These are phyloP conservation scores for Sprattus sprattus DNA, from an alignment of 2,113 vertebrate genomes.

Conservation along the genomic window DNA sequence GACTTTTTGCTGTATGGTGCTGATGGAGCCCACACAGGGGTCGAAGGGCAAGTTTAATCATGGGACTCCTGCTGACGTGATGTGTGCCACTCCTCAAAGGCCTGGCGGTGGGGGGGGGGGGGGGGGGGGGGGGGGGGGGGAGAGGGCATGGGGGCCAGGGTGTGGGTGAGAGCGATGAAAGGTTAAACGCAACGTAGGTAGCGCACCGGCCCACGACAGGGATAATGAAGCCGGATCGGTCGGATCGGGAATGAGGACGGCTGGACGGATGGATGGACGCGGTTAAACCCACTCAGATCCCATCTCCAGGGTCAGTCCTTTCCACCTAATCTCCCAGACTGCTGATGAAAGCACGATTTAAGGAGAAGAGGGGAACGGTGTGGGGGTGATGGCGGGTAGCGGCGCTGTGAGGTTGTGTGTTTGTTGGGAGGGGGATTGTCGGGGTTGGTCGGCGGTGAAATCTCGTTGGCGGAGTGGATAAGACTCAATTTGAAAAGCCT, in stretches of 20 bases:
- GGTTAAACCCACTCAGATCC: conserved; percentile 54
- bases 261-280: conserved; percentile 51
- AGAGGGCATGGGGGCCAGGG: not conserved
- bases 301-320: conserved; percentile 56
- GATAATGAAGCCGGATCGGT: conserved; percentile 47
- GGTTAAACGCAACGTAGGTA: conserved; percentile 47
- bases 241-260: conserved; percentile 9
- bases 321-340: conserved; percentile 58
- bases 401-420: not conserved
- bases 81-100: not conserved
- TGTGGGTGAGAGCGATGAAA: conserved; percentile 29
- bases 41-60: not conserved
- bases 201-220: conserved; percentile 24
- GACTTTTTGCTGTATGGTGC: not conserved
- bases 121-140: not conserved
- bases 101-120: not conserved
- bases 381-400: not conserved
- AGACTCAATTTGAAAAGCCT: conserved; percentile 70
- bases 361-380: conserved; percentile 32
- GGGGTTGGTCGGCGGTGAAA: conserved; percentile 4
- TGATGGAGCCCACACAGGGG: not conserved
- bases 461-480: conserved; percentile 61
- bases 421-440: conserved; percentile 11
- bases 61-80: not conserved
- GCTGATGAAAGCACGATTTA: conserved; percentile 67